phyloP scores from a whole-genome alignment of 2,113 vertebrate species.

The Noturus placidus region DNA sequence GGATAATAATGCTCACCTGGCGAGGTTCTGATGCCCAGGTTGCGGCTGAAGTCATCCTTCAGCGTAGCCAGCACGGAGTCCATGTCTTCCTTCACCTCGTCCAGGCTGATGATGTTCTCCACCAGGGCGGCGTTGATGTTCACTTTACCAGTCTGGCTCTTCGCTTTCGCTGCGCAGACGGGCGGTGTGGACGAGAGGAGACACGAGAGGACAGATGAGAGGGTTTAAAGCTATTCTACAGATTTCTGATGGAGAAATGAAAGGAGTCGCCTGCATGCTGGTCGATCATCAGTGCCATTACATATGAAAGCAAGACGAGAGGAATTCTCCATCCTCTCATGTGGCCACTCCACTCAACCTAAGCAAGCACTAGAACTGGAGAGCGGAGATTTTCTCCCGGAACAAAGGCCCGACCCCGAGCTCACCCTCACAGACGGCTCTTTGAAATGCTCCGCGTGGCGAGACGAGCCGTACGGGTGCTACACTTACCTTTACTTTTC shows the following conservation, averaged over 20 bases:
- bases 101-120: conserved; percentile 87
- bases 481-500: conserved; percentile 80
- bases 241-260: conserved; percentile 27
- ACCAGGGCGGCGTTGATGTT: conserved; percentile 85
- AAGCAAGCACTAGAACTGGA: conserved; percentile 48
- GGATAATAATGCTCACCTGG: conserved; percentile 74
- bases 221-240: conserved; percentile 15
- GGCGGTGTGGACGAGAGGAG: background rate
- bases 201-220: conserved; percentile 13
- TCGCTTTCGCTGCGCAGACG: conserved; percentile 80
- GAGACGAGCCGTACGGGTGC: conserved; percentile 19
- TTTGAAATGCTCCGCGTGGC: conserved; percentile 25
- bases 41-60: conserved; percentile 90
- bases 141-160: conserved; percentile 82
- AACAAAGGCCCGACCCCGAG: conserved; percentile 39
- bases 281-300: conserved; percentile 54
- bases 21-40: conserved; percentile 85
- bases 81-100: conserved; percentile 84
- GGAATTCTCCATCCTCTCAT: conserved; percentile 33
- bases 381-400: background rate
- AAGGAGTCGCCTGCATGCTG: conserved; percentile 54
- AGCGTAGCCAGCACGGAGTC: conserved; percentile 75
- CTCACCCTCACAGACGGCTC: conserved; percentile 34
- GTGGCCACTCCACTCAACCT: conserved; percentile 43
- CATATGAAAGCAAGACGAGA: conserved; percentile 55